Evolutionary conservation across 1,140 invertebrate genomes (phyloP), one percentile per base, ranked within the genome.

Genomic region (Trichonephila clavata): DNA sequence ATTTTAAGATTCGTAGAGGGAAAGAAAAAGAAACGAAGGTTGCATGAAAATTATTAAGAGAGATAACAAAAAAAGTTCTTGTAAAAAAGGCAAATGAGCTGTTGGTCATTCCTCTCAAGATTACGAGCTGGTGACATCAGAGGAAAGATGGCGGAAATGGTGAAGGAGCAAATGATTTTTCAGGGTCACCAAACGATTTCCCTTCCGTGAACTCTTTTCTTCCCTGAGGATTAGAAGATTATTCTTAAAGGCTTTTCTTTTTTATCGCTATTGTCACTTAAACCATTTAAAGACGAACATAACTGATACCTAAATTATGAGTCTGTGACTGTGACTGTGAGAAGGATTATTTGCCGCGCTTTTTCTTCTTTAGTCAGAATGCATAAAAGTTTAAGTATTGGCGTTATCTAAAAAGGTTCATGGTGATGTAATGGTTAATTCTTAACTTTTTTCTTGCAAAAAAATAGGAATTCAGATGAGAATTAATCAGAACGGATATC

Each of bases 181-280:
- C 86, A 88, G 86, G 86, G 86, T 88, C 86, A 88, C 63, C 59
- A 88, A 88, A 88, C 57, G 24, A 27, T 24, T 86, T n/a, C 59
- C 32, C 86, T 68, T 65, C 86, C 14, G 16, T 4, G 43, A 81
- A 83, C 50, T 16, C 57, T 43, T 88, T 13, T 39, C 59, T 50
- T 88, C 71, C 61, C 50, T 86, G 80, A 18, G 39, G 80, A 83
- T 83, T 57, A 57, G 80, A 27, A 83, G 50, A 24, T 8, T 18
- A 32, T 71, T 71, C 68, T 71, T 32, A 8, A 24, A 71, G 68
- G 68, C 16, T 13, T 63, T 63, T 63, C 61, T 63, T 63, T 63
- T 63, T 63, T 63, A 5, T 32, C 24, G 68, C 24, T 8, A 7
- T 27, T 71, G 27, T 18, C 68, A 32, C 68, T 71, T 32, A 71